Percentiles rank a stretch among this genome's conserved stretches.
phyloP scores from a whole-genome alignment of 2,797 vertebrate species.

The Thalassophryne amazonica region DNA sequence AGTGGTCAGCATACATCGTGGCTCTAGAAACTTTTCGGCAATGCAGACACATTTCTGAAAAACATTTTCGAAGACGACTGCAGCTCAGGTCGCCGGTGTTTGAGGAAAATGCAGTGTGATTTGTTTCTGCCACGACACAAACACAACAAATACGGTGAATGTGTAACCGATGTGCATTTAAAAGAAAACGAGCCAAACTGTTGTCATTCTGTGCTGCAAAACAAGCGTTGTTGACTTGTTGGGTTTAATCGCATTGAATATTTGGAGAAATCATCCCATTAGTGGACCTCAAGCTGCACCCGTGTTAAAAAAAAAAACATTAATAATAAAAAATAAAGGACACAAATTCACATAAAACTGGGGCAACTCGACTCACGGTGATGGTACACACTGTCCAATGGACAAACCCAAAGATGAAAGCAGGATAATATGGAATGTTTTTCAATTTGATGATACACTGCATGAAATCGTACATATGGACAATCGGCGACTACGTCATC shows the following conservation, averaged over 20 bases:
- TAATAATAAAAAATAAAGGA: no score
- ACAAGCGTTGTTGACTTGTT: not conserved
- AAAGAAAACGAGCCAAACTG: conserved; percentile 1
- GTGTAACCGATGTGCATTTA: conserved; percentile 9
- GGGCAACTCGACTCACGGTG: no score
- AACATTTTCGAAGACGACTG: conserved; percentile 25
- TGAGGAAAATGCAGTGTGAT: not conserved
- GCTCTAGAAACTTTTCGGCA: conserved; percentile 54
- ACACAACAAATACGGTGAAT: conserved; percentile 12
- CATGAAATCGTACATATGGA: no score
- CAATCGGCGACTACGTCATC: conserved; percentile 73
- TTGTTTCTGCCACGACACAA: conserved; percentile 44
- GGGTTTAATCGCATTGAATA: conserved; percentile 16
- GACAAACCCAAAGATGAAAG: no score
- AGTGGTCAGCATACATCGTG: conserved; percentile 57
- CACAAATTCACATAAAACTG: no score
- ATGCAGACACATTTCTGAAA: conserved; percentile 40
- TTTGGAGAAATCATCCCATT: conserved; percentile 32
- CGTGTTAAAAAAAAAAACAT: no score
- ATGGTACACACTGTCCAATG: no score
- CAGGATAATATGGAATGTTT: conserved; percentile 54
- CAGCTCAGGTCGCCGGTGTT: conserved; percentile 27
- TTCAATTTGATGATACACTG: conserved; percentile 34
- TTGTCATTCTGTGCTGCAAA: conserved; percentile 1
- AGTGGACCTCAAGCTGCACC: no score